Percentiles rank a stretch among this genome's conserved stretches.
Evolutionary conservation across 2,113 vertebrate genomes (phyloP).

Genomic region (Choloepus hoffmanni): DNA sequence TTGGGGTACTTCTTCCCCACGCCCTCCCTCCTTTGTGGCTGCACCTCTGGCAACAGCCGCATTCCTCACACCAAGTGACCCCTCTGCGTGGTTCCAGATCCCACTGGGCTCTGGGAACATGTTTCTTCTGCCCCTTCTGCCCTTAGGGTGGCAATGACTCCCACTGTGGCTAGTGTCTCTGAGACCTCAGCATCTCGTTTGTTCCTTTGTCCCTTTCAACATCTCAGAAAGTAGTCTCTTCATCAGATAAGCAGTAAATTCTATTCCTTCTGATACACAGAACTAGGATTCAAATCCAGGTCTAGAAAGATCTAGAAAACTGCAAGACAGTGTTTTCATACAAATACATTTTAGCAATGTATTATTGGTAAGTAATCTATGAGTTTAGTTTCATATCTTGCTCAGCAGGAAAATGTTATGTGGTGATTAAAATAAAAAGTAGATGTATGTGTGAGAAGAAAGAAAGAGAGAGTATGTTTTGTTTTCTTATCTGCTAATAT

Average conservation of each 20-base stretch:
- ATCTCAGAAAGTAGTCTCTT: not conserved
- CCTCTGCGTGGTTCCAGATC: not conserved
- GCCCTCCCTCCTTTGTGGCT: not conserved
- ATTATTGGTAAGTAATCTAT: constrained; percentile 10
- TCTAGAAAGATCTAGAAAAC: not conserved
- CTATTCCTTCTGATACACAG: not conserved
- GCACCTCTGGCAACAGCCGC: not conserved
- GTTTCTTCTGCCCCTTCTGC: not conserved
- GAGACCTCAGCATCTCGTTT: not conserved
- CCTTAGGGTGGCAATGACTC: not conserved
- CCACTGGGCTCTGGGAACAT: not conserved
- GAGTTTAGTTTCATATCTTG: constrained; percentile 20
- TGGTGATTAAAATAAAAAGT: not conserved
- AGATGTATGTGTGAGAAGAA: not conserved
- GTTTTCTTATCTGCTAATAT: constrained; percentile 28
- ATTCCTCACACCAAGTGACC: not conserved
- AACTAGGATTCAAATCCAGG: not conserved
- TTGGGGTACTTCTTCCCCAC: not conserved
- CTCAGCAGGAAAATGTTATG: constrained; percentile 8
- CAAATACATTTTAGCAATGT: not conserved
- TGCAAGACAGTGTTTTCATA: not conserved
- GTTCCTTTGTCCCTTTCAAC: not conserved
- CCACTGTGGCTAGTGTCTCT: not conserved
- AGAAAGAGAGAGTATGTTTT: not conserved
- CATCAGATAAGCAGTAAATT: not conserved